phyloP scores from a whole-genome alignment of 2,113 vertebrate genomes.

The Phrynosoma platyrhinos region DNA sequence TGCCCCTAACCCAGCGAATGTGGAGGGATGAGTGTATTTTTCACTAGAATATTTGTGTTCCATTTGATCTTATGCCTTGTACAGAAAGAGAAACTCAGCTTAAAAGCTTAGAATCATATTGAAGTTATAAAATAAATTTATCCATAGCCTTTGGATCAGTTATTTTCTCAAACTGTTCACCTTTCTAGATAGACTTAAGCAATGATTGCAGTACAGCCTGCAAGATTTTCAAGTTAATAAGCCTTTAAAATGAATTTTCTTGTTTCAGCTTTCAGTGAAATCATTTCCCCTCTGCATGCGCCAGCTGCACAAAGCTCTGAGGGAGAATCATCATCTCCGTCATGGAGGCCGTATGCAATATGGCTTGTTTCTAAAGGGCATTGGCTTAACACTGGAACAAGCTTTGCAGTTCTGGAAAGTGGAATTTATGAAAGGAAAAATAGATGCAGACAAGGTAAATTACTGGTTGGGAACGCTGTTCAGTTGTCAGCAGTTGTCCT shows the following conservation, averaged over 20 bases:
- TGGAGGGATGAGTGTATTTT: background rate
- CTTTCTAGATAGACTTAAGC: conserved; percentile 48
- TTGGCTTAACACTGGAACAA: conserved; percentile 94
- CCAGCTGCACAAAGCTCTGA: conserved; percentile 89
- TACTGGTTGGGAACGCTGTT: background rate
- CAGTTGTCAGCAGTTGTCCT: background rate
- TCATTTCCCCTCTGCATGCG: conserved; percentile 96
- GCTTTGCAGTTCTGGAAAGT: conserved; percentile 96
- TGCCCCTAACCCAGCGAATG: too few relatives aligned
- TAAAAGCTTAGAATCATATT: background rate
- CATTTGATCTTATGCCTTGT: conserved; percentile 32
- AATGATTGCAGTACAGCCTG: background rate
- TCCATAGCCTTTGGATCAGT: fast-evolving
- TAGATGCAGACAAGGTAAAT: conserved; percentile 95
- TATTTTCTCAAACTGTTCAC: conserved; percentile 20
- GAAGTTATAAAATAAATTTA: background rate
- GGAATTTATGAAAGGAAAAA: conserved; percentile 92
- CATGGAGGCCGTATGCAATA: conserved; percentile 98
- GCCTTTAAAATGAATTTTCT: conserved; percentile 16
- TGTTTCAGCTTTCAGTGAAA: conserved; percentile 85
- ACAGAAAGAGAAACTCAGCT: background rate
- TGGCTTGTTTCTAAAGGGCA: conserved; percentile 95
- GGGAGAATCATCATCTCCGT: conserved; percentile 93
- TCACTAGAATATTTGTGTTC: background rate
- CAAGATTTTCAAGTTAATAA: background rate